Conservation (phyloP, 2,797 vertebrate genomes). For the Acestrorhynchus altus region DNA sequence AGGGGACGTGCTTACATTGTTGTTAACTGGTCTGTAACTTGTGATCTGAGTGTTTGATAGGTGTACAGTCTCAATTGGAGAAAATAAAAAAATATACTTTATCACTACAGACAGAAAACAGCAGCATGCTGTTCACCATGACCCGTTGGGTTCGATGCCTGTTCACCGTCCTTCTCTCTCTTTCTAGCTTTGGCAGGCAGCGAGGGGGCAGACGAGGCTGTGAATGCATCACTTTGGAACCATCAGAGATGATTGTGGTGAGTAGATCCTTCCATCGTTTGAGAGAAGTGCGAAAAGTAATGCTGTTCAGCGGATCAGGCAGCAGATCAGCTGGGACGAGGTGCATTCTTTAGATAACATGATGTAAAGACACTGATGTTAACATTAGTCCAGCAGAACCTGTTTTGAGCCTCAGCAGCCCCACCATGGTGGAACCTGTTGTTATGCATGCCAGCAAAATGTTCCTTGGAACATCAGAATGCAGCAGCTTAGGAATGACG, state of each 20-base stretch:
- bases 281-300: background rate
- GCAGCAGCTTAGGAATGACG: background rate
- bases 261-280: slow-evolving; percentile 63
- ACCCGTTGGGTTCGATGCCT: background rate
- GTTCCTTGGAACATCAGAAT: background rate
- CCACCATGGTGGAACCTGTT: background rate
- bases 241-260: slow-evolving; percentile 99
- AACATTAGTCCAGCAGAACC: background rate
- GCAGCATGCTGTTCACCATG: background rate
- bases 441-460: background rate
- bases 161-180: background rate
- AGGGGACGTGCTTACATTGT: no score
- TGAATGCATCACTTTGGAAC: slow-evolving; percentile 95
- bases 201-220: slow-evolving; percentile 94
- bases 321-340: background rate
- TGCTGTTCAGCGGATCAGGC: no score
- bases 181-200: slow-evolving; percentile 93
- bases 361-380: background rate
- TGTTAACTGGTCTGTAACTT: no score
- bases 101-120: no score
- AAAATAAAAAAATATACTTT: no score
- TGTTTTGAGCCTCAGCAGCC: background rate
- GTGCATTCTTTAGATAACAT: slow-evolving; percentile 4
- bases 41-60: no score
- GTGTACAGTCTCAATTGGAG: no score